Conservation (phyloP, 2,797 vertebrate genomes). For the Meda fulgida region DNA sequence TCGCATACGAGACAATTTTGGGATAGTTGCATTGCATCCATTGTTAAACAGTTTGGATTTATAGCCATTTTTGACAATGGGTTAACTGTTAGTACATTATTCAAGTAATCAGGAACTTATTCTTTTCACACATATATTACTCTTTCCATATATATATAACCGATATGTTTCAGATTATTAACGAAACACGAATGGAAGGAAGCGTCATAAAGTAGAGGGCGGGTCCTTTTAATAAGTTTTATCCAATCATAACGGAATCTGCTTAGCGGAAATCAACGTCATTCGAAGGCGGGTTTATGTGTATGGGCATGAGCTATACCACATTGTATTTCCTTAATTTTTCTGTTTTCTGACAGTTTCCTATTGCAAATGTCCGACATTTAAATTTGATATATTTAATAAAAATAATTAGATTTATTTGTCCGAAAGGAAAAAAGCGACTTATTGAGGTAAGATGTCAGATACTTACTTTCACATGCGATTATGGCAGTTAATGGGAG, state of each 20-base stretch:
- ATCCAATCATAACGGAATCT: conserved; percentile 67
- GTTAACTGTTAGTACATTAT: background rate
- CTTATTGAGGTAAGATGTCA: background rate
- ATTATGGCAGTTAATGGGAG: background rate
- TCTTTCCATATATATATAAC: background rate
- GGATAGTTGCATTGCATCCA: background rate
- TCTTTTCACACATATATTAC: background rate
- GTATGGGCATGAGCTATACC: conserved; percentile 59
- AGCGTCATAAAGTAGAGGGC: background rate
- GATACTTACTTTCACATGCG: background rate
- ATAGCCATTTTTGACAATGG: background rate
- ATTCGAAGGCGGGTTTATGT: conserved; percentile 43
- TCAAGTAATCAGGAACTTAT: background rate
- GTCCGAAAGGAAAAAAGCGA: conserved; percentile 27
- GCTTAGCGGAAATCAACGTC: conserved; percentile 73
- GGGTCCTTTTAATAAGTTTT: background rate
- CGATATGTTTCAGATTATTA: background rate
- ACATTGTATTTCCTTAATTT: conserved; percentile 52
- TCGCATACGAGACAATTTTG: background rate
- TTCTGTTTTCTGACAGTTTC: background rate
- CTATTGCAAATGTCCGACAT: background rate
- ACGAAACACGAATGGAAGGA: background rate
- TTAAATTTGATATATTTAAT: background rate
- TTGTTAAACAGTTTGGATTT: background rate
- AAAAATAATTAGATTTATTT: background rate